Evolutionary conservation across 2,113 vertebrate species (phyloP).

Genomic region (Hiodon tergisus): DNA sequence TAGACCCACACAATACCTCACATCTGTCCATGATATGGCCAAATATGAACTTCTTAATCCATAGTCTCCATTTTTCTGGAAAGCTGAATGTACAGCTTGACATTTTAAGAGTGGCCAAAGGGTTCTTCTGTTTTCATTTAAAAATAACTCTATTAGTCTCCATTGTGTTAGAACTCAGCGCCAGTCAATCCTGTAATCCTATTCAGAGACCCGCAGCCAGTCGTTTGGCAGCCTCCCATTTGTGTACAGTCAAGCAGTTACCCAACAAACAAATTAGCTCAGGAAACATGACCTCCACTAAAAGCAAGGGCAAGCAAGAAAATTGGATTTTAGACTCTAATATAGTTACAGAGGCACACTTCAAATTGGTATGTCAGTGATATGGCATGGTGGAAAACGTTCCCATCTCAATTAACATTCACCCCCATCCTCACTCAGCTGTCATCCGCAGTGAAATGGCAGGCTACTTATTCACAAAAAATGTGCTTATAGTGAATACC

Average conservation of each 20-base stretch:
- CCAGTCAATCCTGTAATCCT: background rate
- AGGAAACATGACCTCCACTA: constrained; percentile 41
- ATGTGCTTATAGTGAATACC: background rate
- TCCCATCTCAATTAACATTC: constrained; percentile 38
- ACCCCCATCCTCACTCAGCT: background rate
- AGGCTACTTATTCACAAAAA: background rate
- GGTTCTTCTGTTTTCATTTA: background rate
- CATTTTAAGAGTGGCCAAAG: background rate
- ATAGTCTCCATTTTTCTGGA: constrained; percentile 22
- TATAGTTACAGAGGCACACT: constrained; percentile 25
- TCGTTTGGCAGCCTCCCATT: background rate
- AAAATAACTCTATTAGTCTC: background rate
- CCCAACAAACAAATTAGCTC: constrained; percentile 46
- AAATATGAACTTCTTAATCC: background rate
- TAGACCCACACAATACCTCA: background rate
- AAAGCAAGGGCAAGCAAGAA: constrained; percentile 42
- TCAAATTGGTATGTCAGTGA: constrained; percentile 26
- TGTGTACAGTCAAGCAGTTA: constrained; percentile 20
- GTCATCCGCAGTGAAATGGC: background rate
- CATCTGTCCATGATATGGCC: background rate
- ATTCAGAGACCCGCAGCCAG: background rate
- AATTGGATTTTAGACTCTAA: constrained; percentile 46
- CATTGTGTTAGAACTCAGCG: background rate
- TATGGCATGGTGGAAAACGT: constrained; percentile 13
- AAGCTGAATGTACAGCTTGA: constrained; percentile 25